Evolutionary conservation across 2,113 vertebrate genomes (phyloP), one percentile per base, ranked within the genome.

Genomic region (Siphamia tubifer): DNA sequence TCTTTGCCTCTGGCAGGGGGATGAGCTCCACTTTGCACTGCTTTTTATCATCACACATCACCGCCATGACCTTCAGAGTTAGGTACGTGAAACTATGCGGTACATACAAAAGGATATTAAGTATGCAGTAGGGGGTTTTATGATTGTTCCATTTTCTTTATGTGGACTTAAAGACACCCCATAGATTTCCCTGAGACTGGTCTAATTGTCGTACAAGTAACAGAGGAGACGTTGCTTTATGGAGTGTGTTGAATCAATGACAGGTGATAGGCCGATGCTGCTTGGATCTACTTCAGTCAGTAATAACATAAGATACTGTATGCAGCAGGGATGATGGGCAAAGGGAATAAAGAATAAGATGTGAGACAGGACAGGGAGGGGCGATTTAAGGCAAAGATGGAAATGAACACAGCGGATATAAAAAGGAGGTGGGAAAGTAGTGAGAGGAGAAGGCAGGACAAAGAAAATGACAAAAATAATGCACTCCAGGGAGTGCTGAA

Each of bases 161-260:
- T 52, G 68, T 49, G 23, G 48, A 54, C 27, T 78, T 76, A 73
- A 81, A 74, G 39, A 77, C 62, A 65, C 44, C 54, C 38, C 19
- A 55, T 66, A 74, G 77, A 64, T 84, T 78, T 80, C 25, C 31
- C 52, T 32, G 28, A 19, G 68, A 67, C 24, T 7, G 3, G 40
- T 47, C 58, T 81, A 76, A 85, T 82, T 77, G 61, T 71, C 53
- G 77, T 48, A 69, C 65, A 36, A 77, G 76, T 44, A 27, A 65
- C 47, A 54, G 32, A 56, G 32, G 64, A 48, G 39, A 72, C 58
- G 64, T 62, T 67, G 72, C 65, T 82, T 88, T 68, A 81, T 77
- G 68, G 63, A 57, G 68, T 68, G 84, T 74, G 74, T 35, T 31
- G 54, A 84, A 81, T 83, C 69, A 79, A 80, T 85, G 74, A 38